These are phyloP conservation scores for Tuberolachnus salignus DNA, from an alignment of 2,888 invertebrate species.

Conservation along the genomic window DNA sequence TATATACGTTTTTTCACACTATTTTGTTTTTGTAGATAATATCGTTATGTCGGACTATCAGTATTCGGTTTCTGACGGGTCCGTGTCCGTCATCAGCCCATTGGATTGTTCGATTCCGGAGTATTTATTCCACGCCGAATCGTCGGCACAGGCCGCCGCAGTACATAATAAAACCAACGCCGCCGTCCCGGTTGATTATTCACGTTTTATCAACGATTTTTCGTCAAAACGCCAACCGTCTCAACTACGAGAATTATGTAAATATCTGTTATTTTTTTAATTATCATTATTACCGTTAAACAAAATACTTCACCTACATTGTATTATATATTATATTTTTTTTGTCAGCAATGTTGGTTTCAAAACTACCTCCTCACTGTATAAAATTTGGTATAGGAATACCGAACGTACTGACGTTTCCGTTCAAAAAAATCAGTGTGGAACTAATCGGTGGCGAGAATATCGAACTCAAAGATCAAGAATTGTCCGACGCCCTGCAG, in stretches of 20 bases:
- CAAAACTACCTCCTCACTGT: constrained; percentile 64
- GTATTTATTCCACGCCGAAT: background rate
- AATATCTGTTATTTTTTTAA: background rate
- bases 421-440: constrained; percentile 70
- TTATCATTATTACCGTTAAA: background rate
- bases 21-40: no score
- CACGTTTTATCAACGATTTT: constrained; percentile 40
- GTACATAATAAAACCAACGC: background rate
- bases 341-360: constrained; percentile 65
- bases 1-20: no score
- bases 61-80: background rate
- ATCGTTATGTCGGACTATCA: constrained; percentile 23
- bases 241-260: constrained; percentile 44
- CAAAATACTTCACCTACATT: no score
- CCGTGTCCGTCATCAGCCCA: background rate
- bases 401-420: constrained; percentile 76
- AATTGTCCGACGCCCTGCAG: constrained; percentile 73
- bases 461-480: constrained; percentile 67
- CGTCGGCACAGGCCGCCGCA: background rate
- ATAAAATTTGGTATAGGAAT: constrained; percentile 76
- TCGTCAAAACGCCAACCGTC: constrained; percentile 37
- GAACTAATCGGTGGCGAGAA: constrained; percentile 67
- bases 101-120: background rate
- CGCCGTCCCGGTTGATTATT: constrained; percentile 28
- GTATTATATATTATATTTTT: background rate